A percentile compares a stretch with the other conserved stretches of the same genome.
Evolutionary conservation across 2,797 vertebrate species (phyloP).

Genomic region (Crenichthys baileyi): DNA sequence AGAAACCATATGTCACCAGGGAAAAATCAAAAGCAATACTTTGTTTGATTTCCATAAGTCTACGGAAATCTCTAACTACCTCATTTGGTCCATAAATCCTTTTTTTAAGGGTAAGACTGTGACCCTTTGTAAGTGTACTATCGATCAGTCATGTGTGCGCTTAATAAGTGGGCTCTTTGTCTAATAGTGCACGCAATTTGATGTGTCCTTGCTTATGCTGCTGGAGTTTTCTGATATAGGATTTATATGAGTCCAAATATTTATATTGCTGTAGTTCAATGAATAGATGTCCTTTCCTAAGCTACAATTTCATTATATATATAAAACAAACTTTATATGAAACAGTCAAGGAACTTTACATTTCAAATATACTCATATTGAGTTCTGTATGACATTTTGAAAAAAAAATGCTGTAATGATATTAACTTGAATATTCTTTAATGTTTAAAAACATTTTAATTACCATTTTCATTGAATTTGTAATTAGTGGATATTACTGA

Average conservation of each 20-base stretch:
- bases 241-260: not conserved
- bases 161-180: not conserved
- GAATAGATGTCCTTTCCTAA: not conserved
- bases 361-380: not conserved
- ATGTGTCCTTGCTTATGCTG: not conserved
- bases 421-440: not conserved
- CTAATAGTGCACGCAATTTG: not conserved
- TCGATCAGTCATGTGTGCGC: not conserved
- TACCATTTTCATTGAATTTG: not conserved
- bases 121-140: not conserved
- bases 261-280: not conserved
- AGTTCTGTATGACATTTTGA: too few species aligned
- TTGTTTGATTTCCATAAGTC: too few species aligned
- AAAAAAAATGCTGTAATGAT: not conserved
- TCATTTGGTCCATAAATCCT: not conserved
- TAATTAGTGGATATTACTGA: too few species aligned
- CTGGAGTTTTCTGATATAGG: not conserved
- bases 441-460: not conserved
- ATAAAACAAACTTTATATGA: not conserved
- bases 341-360: not conserved
- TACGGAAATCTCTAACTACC: not conserved
- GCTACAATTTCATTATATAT: not conserved
- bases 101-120: not conserved
- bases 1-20: too few species aligned
- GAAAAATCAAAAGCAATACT: too few species aligned